Conservation (phyloP, 2,113 vertebrate genomes). For the Rhadina sibilatrix region DNA sequence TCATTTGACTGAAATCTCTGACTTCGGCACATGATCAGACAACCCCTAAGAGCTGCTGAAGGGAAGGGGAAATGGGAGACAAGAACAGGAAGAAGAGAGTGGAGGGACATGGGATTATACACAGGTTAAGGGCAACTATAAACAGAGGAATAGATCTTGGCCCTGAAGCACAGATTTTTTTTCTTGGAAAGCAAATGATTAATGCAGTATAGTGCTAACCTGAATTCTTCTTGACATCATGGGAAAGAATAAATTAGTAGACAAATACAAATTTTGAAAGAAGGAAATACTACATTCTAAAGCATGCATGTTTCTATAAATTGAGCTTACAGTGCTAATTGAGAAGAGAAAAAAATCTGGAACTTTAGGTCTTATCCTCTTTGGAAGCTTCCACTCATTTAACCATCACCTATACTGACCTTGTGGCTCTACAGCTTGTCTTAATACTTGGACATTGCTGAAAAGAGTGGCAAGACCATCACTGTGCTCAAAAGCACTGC, state of each 20-base stretch:
- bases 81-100: not conserved
- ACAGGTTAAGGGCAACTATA: not conserved
- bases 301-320: not conserved
- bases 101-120: not conserved
- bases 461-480: not conserved
- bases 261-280: not conserved
- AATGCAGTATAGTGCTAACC: not conserved
- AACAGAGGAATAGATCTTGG: not conserved
- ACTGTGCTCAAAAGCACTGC: not conserved
- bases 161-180: not conserved
- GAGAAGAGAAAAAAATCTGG: not conserved
- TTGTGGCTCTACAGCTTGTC: not conserved
- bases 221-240: not conserved
- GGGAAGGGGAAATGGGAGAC: not conserved
- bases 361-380: not conserved
- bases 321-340: not conserved
- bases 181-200: not conserved
- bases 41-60: not conserved
- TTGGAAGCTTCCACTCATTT: not conserved
- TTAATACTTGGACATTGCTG: not conserved
- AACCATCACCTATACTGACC: not conserved
- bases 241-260: not conserved
- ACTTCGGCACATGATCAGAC: accelerated
- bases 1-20: not conserved
- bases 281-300: not conserved